Evolutionary conservation across 2,113 vertebrate species (phyloP).

Genomic region (Struthio camelus): DNA sequence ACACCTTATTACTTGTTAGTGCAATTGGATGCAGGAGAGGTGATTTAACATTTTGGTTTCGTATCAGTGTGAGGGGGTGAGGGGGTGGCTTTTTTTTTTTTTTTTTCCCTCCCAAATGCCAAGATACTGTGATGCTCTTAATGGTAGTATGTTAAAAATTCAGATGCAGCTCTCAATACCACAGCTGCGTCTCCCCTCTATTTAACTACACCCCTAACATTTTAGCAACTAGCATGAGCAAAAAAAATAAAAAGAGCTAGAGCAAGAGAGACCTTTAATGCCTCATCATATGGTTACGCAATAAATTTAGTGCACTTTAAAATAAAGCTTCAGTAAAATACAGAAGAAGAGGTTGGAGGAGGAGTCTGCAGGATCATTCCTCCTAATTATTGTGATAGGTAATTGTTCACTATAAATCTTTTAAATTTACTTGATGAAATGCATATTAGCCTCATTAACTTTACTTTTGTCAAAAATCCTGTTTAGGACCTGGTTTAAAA

Average conservation of each 20-base stretch:
- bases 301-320: background rate
- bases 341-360: rapidly evolving
- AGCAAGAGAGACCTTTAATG: background rate
- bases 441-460: background rate
- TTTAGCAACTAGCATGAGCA: background rate
- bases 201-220: background rate
- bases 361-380: background rate
- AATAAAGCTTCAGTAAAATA: background rate
- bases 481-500: background rate
- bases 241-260: background rate
- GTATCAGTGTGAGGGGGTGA: background rate
- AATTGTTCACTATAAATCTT: background rate
- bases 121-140: background rate
- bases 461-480: background rate
- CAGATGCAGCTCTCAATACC: background rate
- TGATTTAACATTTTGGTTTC: constrained; percentile 2
- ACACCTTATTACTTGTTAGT: constrained; percentile 1
- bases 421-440: background rate
- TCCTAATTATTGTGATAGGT: background rate
- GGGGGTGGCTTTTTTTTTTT: background rate
- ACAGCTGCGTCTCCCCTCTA: background rate
- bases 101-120: background rate
- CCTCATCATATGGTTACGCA: background rate
- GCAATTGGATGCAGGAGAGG: background rate
- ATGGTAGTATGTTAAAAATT: background rate